Base-by-base conservation (phyloP, 2,888 invertebrate genomes). In the Cerastis rubricosa region DNA sequence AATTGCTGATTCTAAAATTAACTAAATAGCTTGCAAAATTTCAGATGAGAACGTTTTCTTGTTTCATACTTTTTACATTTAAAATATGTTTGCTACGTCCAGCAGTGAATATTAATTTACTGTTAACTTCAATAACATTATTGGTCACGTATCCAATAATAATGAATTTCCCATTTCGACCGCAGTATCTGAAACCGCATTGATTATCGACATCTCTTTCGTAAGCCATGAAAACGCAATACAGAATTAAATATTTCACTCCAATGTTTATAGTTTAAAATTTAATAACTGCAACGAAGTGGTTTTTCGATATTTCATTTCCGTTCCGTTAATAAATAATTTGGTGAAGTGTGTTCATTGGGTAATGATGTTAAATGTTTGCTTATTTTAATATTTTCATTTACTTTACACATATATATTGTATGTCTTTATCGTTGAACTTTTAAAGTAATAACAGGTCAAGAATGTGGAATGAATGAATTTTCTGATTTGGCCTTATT, bases 261-360 rank as follows among this genome's bases (percentile, higher is more conserved):
- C 51, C 2, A 5, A 19, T 1, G 0, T 0, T 25, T 70, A 43
- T 54, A 54, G 64, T 35, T 54, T 59, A 61, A 71, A 69, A 61
- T 78, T 43, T 1, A 54, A 43, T 71, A 12, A 57, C 8, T 1
- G 19, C 14, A 51, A 47, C 40, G 5, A 29, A 22, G 49, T 64
- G 29, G 63, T 47, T 63, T 59, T 45, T 47, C 43, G 61, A 35
- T n/a, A 49, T 63, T 43, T 17, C 35, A 61, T 78, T 77, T 22
- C 54, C 40, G 2, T 77, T 22, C 54, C 40, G 2, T 47, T 74
- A 25, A 71, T 81, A 77, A 68, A 65, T 35, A 77, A 68, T 64
- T 4, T 59, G 45, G 40, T 63, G 19, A 11, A 25, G 51, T 14
- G 5, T 40, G 67, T 54, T 61, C 22, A 71, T 78, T 59, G 22